Conservation (phyloP, 1,140 invertebrate species). For the Plectrocnemia conspersa region DNA sequence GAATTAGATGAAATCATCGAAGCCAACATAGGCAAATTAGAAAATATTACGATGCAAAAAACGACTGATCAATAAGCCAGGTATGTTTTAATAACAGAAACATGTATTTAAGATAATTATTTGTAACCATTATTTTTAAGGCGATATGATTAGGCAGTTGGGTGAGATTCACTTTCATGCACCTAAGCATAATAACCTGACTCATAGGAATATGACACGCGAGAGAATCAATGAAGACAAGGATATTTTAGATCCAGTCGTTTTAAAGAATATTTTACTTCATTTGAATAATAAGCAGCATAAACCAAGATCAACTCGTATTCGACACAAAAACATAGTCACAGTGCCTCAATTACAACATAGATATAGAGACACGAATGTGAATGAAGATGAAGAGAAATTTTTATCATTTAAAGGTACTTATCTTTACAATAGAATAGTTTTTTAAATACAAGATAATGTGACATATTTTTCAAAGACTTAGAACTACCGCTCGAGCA, state of each 20-base stretch:
- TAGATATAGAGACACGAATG: constrained; percentile 46
- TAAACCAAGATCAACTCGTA: constrained; percentile 33
- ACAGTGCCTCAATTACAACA: constrained; percentile 39
- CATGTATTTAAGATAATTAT: not conserved
- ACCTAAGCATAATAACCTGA: constrained; percentile 20
- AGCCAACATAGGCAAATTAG: constrained; percentile 43
- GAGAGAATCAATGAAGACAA: constrained; percentile 32
- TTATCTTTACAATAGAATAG: not conserved
- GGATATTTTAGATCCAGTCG: constrained; percentile 34
- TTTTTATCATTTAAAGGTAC: constrained; percentile 47
- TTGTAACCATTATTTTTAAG: too few relatives aligned
- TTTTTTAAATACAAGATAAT: not conserved
- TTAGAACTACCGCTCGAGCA: not conserved
- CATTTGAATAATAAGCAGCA: constrained; percentile 41
- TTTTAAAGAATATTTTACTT: constrained; percentile 43
- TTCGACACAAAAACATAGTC: constrained; percentile 39
- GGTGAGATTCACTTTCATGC: constrained; percentile 25
- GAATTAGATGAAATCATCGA: constrained; percentile 62
- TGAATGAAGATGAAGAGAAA: constrained; percentile 43
- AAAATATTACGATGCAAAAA: constrained; percentile 33
- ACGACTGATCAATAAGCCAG: constrained; percentile 42
- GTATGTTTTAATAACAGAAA: constrained; percentile 35
- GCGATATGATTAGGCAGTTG: constrained; percentile 28
- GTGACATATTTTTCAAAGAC: too few relatives aligned
- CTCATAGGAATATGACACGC: too few relatives aligned